Evolutionary conservation across 2,797 vertebrate genomes (phyloP).

Genomic region (Glyptemys insculpta): DNA sequence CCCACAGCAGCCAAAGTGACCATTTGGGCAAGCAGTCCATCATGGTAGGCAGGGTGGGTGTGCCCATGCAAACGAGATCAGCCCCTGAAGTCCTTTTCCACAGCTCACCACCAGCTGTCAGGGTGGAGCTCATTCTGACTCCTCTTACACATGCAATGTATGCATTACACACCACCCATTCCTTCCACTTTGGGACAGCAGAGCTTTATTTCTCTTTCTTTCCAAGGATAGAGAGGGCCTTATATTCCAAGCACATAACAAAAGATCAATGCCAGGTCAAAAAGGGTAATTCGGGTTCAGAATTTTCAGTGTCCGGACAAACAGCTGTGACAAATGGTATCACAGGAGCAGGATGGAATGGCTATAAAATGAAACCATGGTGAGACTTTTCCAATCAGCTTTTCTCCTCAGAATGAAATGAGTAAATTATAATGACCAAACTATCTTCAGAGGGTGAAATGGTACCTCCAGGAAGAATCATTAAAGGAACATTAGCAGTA

Average conservation of each 20-base stretch:
- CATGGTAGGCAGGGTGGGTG: too few relatives aligned
- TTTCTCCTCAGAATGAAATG: background rate
- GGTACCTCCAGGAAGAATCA: conserved; percentile 34
- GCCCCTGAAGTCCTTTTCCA: too few relatives aligned
- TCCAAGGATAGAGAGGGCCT: background rate
- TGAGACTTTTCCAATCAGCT: background rate
- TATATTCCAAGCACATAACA: background rate
- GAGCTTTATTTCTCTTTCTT: background rate
- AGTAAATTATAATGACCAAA: conserved; percentile 49
- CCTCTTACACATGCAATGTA: background rate
- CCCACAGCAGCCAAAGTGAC: too few relatives aligned
- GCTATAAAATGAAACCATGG: background rate
- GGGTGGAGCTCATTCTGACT: too few relatives aligned
- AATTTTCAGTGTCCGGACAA: background rate
- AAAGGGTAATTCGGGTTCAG: background rate
- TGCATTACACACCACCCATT: background rate
- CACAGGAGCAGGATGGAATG: background rate
- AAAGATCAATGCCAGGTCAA: background rate
- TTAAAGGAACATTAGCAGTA: background rate
- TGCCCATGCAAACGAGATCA: too few relatives aligned
- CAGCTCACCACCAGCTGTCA: too few relatives aligned
- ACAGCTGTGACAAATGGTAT: background rate
- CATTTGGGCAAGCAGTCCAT: too few relatives aligned
- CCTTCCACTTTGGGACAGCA: background rate
- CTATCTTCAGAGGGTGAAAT: background rate